Conservation (phyloP, 2,888 invertebrate species). For the Ichneumon xanthorius region DNA sequence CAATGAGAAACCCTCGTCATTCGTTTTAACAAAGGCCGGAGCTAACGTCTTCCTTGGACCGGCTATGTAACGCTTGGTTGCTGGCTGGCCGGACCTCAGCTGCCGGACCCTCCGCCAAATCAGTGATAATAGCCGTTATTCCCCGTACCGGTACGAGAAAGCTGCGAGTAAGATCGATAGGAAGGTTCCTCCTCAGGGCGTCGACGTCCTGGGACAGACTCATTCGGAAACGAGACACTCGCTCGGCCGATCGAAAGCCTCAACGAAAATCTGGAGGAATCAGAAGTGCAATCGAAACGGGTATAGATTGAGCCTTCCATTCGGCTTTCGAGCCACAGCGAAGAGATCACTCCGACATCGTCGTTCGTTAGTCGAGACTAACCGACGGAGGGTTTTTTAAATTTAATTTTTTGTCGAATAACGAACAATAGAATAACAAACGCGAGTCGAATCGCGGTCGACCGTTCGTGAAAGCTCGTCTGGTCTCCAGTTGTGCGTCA, state of each 20-base stretch:
- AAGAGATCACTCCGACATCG: neutral
- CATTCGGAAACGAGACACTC: too few relatives aligned
- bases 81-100: constrained; percentile 28
- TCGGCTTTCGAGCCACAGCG: neutral
- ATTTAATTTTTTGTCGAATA: neutral
- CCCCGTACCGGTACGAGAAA: constrained; percentile 55
- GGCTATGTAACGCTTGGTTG: constrained; percentile 22
- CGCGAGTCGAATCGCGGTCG: neutral
- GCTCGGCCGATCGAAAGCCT: neutral
- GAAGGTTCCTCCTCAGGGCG: constrained; percentile 26
- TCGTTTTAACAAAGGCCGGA: constrained; percentile 62
- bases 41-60: constrained; percentile 51
- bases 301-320: neutral
- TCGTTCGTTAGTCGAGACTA: neutral
- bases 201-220: neutral
- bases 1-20: constrained; percentile 66
- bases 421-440: constrained; percentile 34
- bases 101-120: constrained; percentile 68
- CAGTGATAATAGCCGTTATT: constrained; percentile 72
- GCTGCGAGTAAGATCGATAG: constrained; percentile 63
- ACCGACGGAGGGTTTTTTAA: constrained; percentile 2
- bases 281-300: neutral
- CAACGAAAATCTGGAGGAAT: neutral
- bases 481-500: neutral
- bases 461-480: neutral